phyloP scores from a whole-genome alignment of 2,797 vertebrate species.

The Acanthiza pusilla region DNA sequence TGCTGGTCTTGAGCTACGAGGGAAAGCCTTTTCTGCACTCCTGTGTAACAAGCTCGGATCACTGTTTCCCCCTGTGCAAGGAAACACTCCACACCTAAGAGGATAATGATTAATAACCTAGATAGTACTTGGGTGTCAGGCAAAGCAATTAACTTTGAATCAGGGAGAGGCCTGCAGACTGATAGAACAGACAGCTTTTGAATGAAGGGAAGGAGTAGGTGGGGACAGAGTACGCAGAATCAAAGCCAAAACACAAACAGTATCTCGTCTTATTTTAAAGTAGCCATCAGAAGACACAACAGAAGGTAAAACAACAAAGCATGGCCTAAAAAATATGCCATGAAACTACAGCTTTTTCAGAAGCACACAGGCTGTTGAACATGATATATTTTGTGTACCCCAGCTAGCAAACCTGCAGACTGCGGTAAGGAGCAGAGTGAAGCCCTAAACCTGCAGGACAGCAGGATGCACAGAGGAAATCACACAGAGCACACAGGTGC shows the following conservation, averaged over 20 bases:
- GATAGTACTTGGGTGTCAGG: background rate
- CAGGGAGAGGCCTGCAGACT: background rate
- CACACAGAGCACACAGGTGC: background rate
- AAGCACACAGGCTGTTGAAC: background rate
- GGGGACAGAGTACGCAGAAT: background rate
- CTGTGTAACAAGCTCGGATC: background rate
- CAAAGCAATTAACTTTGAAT: conserved; percentile 37
- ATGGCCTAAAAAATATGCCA: background rate
- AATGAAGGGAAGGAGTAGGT: background rate
- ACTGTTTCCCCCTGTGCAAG: background rate
- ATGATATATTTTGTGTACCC: background rate
- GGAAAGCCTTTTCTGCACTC: background rate
- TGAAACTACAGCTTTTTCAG: background rate
- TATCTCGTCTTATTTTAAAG: background rate
- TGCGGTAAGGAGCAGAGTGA: background rate
- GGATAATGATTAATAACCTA: conserved; percentile 13
- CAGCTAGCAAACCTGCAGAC: background rate
- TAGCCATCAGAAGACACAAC: background rate
- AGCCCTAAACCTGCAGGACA: background rate
- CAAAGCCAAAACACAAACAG: background rate
- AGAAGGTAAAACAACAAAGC: background rate
- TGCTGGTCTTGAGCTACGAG: background rate
- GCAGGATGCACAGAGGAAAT: background rate
- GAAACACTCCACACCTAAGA: background rate
- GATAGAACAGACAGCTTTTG: background rate